These are phyloP conservation scores for Halcyon chelicuti DNA, from an alignment of 2,797 vertebrate species.

Conservation along the genomic window DNA sequence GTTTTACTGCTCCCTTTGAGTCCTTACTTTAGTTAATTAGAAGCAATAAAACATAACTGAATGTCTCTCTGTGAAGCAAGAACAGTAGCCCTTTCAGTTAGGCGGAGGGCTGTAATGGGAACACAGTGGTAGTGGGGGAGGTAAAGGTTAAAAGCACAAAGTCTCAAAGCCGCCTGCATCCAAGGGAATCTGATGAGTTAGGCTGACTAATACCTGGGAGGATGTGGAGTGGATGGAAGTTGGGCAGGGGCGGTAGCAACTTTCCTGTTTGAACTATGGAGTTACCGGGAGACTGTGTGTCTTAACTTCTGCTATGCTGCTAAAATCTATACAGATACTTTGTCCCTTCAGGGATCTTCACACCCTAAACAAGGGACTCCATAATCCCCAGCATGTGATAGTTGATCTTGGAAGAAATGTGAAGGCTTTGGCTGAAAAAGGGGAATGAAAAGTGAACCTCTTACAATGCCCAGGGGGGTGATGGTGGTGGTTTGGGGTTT, in stretches of 20 bases:
- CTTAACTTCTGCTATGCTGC: not conserved
- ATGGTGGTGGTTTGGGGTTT: not conserved
- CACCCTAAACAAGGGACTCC: not conserved
- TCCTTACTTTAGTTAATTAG: not conserved
- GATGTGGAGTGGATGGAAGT: not conserved
- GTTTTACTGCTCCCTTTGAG: not conserved
- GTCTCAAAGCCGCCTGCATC: not conserved
- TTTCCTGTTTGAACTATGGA: not conserved
- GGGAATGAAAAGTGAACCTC: not conserved
- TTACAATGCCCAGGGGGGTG: not conserved
- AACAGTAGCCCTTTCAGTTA: not conserved
- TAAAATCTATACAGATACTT: not conserved
- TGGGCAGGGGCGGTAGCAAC: not conserved
- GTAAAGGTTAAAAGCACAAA: not conserved
- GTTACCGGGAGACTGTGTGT: not conserved
- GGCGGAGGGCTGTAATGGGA: not conserved
- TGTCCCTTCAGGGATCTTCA: not conserved
- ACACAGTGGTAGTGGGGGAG: not conserved
- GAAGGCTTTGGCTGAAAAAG: not conserved
- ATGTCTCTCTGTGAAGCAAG: not conserved
- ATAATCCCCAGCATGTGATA: no score
- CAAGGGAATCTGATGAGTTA: not conserved
- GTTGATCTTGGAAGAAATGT: not conserved
- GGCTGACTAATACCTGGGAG: not conserved
- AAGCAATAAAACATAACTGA: not conserved